Base-by-base conservation (phyloP, 2,888 invertebrate genomes). In the Agrochola circellaris region DNA sequence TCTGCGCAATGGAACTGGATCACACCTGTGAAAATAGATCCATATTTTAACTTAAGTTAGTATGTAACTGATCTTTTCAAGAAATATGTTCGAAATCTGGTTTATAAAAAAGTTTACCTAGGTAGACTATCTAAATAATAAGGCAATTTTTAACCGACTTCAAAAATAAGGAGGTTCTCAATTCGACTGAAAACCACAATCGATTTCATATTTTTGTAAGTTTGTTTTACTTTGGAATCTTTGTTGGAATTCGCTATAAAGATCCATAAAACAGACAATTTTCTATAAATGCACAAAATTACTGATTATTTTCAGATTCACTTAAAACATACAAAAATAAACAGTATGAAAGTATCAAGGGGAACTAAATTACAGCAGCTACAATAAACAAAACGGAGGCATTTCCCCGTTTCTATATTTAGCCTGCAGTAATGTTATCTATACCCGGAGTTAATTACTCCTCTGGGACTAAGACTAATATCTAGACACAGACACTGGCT, bases 391-490 rank as follows among this genome's bases (percentile, higher is more conserved):
- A 66, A 74, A 72, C 42, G 38, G 61, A 82, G 70, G 66, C 69
- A 75, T 78, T 82, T 78, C 15, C 30, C 30, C 56, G 34, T 77
- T 82, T 67, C 77, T 82, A 82, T 76, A 42, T 64, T 68, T 62
- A 61, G 83, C 65, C 30, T 83, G 83, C 77, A 81, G 70, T 70
- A 83, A 83, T 77, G 77, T 81, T 83, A 81, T 79, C 77, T 83
- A 66, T 58, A 70, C 20, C 38, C 80, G 48, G 83, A 61, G 83
- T 84, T 84, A 81, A 84, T 81, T 81, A 84, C 81, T 72, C 79
- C 72, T 26, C 64, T n/a, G 73, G 48, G 79, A 68, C 67, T 77
- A 68, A 83, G 83, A 77, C 51, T 45, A 77, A 77, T 83, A 60
- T 76, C 79, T 66, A 74, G 58, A 74, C 51, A 15, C 42, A 51